Evolutionary conservation across 2,797 vertebrate genomes (phyloP).

Genomic region (Lepilemur ruficaudatus): DNA sequence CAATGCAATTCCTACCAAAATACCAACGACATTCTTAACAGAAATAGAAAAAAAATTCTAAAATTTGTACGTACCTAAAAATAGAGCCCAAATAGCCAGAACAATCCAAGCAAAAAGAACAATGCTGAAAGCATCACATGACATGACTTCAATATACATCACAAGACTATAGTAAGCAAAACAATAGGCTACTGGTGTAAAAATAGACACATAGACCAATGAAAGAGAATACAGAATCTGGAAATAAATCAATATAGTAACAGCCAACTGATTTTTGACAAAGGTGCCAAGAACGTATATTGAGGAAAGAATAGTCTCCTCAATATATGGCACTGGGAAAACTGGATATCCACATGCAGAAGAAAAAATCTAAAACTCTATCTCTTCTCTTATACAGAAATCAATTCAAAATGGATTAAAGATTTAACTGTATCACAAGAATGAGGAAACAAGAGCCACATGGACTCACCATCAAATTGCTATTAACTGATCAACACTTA

Average conservation of each 20-base stretch:
- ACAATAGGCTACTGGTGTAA: not conserved
- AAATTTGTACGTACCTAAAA: not conserved
- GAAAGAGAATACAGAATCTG: not conserved
- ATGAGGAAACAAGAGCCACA: too few relatives aligned
- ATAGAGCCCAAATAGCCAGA: not conserved
- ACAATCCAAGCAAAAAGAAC: not conserved
- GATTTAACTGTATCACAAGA: not conserved
- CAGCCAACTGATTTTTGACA: too few relatives aligned
- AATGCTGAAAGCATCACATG: not conserved
- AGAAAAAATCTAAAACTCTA: not conserved
- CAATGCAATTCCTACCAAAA: not conserved
- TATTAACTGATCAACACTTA: too few relatives aligned
- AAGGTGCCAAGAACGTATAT: too few relatives aligned
- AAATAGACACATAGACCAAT: not conserved
- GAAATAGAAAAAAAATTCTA: not conserved
- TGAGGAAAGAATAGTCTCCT: too few relatives aligned
- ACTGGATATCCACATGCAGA: not conserved
- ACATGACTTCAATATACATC: not conserved
- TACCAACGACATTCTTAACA: not conserved
- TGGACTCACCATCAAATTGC: too few relatives aligned
- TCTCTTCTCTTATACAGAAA: not conserved
- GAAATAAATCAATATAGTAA: not conserved
- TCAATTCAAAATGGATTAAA: not conserved
- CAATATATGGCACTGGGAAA: too few relatives aligned
- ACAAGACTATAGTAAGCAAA: not conserved